A percentile compares a stretch with the other conserved stretches of the same genome.
These are phyloP conservation scores for Amphipyra tragopoginis DNA, from an alignment of 2,888 invertebrate species.

Conservation along the genomic window DNA sequence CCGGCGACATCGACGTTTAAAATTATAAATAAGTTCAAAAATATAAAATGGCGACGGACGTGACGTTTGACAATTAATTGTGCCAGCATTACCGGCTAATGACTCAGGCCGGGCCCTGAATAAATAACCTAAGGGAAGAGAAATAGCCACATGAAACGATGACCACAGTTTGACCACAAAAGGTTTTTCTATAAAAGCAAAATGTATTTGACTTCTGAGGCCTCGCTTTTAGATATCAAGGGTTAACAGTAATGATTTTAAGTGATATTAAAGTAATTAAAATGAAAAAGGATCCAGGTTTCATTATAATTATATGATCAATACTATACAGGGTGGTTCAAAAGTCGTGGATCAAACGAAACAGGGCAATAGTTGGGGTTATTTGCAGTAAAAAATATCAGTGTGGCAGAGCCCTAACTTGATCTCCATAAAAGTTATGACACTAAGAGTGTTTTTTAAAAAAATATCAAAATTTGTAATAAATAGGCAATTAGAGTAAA, in stretches of 20 bases:
- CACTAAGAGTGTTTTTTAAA: too few species aligned
- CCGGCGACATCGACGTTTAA: background rate
- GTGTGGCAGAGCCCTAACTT: too few species aligned
- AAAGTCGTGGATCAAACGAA: too few species aligned
- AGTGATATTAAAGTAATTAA: too few species aligned
- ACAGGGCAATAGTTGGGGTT: too few species aligned
- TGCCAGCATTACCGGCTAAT: constrained; percentile 39
- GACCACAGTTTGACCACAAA: constrained; percentile 9
- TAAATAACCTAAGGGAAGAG: constrained; percentile 23
- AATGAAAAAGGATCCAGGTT: too few species aligned
- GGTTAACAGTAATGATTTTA: background rate
- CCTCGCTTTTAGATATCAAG: background rate
- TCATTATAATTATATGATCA: too few species aligned
- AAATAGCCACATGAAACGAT: background rate
- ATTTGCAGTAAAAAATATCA: too few species aligned
- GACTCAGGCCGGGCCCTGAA: constrained; percentile 9
- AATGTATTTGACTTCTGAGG: background rate
- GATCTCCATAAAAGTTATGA: too few species aligned
- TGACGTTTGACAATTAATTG: constrained; percentile 48
- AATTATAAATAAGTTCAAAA: constrained; percentile 24
- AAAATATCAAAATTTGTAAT: too few species aligned
- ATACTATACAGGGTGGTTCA: too few species aligned
- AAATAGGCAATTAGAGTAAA: too few species aligned
- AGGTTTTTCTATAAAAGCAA: background rate
- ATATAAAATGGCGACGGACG: constrained; percentile 27